Conservation (phyloP, 1,140 invertebrate species). For the Drosophila busckii region DNA sequence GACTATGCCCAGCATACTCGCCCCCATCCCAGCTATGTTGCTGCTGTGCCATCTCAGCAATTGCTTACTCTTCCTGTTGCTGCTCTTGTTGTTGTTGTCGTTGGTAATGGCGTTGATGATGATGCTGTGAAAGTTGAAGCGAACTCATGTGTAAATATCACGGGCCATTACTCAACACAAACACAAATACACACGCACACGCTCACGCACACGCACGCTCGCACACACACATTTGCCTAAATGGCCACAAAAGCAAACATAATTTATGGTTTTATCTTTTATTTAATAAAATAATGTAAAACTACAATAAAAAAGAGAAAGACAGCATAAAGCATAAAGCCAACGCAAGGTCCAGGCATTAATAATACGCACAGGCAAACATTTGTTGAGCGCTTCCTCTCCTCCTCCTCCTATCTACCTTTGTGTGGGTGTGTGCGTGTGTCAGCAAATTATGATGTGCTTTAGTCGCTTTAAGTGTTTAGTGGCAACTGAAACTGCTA, state of each 20-base stretch:
- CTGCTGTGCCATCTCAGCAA: slow-evolving; percentile 54
- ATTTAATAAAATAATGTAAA: slow-evolving; percentile 72
- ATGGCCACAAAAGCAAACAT: slow-evolving; percentile 56
- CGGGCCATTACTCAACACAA: slow-evolving; percentile 60
- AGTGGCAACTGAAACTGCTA: too few relatives aligned
- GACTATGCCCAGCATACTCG: slow-evolving; percentile 25
- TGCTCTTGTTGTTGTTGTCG: slow-evolving; percentile 17
- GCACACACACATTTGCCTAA: slow-evolving; percentile 28
- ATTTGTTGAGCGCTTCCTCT: too few relatives aligned
- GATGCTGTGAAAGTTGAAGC: slow-evolving; percentile 29
- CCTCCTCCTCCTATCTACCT: too few relatives aligned
- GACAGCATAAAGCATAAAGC: slow-evolving; percentile 40
- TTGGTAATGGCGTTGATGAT: slow-evolving; percentile 1
- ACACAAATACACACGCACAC: slow-evolving; percentile 10
- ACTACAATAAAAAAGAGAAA: slow-evolving; percentile 49
- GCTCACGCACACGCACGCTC: background rate
- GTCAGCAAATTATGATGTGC: slow-evolving; percentile 58
- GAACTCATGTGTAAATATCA: slow-evolving; percentile 73
- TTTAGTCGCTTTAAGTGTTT: slow-evolving; percentile 20
- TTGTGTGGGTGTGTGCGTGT: slow-evolving; percentile 10
- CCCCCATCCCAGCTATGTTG: slow-evolving; percentile 69
- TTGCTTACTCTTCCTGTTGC: background rate
- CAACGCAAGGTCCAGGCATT: background rate
- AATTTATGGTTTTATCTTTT: slow-evolving; percentile 75
- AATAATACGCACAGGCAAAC: too few relatives aligned